Evolutionary conservation across 2,797 vertebrate genomes (phyloP).

Genomic region (Decapterus maruadsi): DNA sequence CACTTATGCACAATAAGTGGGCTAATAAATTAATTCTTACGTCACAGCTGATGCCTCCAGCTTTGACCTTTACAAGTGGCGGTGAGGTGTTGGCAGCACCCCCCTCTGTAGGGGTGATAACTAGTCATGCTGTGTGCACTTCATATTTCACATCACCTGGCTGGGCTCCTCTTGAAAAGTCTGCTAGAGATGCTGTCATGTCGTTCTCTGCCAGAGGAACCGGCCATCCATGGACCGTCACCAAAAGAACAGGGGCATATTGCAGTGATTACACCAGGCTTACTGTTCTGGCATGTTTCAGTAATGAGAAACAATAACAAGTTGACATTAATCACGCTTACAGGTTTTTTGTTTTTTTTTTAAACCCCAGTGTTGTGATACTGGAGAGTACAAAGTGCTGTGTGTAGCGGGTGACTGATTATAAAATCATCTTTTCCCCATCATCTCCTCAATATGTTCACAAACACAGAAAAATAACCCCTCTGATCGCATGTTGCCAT

Average conservation of each 20-base stretch:
- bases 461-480: constrained; percentile 78
- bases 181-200: constrained; percentile 31
- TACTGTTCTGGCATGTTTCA: constrained; percentile 26
- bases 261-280: constrained; percentile 36
- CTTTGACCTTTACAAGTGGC: constrained; percentile 59
- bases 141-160: constrained; percentile 48
- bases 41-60: constrained; percentile 37
- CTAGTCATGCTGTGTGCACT: constrained; percentile 44
- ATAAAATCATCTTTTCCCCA: constrained; percentile 70
- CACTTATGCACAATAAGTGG: background rate
- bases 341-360: constrained; percentile 30
- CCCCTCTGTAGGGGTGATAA: constrained; percentile 16
- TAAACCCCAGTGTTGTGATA: constrained; percentile 14
- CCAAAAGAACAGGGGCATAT: constrained; percentile 10
- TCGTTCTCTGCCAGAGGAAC: constrained; percentile 31
- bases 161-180: constrained; percentile 21
- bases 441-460: constrained; percentile 77
- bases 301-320: constrained; percentile 34
- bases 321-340: constrained; percentile 28
- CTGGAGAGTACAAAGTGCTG: constrained; percentile 17
- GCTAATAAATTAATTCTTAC: constrained; percentile 6
- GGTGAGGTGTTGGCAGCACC: constrained; percentile 38
- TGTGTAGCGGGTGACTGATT: constrained; percentile 56
- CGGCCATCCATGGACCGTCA: constrained; percentile 39
- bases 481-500: constrained; percentile 83